Evolutionary conservation across 2,888 invertebrate genomes (phyloP), one percentile per base, ranked within the genome.

Genomic region (Rotaria sp.): DNA sequence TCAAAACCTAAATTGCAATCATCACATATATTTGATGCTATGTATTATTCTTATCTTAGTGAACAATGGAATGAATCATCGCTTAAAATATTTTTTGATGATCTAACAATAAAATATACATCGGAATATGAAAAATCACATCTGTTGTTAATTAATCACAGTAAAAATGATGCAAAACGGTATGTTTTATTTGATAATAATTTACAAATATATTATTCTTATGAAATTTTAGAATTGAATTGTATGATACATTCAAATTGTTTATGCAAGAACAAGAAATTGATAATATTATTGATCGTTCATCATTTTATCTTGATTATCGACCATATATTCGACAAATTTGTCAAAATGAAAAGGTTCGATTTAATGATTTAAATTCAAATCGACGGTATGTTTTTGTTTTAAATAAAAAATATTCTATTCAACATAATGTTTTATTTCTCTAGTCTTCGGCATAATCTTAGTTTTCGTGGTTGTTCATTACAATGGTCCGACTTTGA

Each of bases 231-330:
- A 80, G 80, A 5, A 24, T 41, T 80, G 80, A 80, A 80, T 80
- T 80, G 45, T 41, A 80, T 45, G 45, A 80, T 80, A n/a, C 80
- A 80, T 80, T 80, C 80, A 80, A 80, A 80, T 80, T 80, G 26
- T 80, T 80, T 45, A 45, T 80, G 41, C 67, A 67, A 30, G 67
- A 67, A 67, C 26, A 80, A 80, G 80, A 80, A n/a, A 45, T 45
- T 21, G n/a, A 5, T 2, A 45, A 45, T n/a, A 45, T 45, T 13
- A n/a, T 45, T 45, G 80, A 80, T 45, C 41, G 45, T 26, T 7
- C 80, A n/a, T 26, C 24, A 5, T 45, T 80, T 15, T 80, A 80
- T 80, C 45, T 80, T 3, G 80, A 80, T 45, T 80, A 80, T 45
- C 41, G 80, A 45, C 80, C 80, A 0, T 80, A 45, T 80, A 45